These are phyloP conservation scores for Lamprotornis superbus DNA, from an alignment of 2,113 vertebrate genomes.

Conservation along the genomic window DNA sequence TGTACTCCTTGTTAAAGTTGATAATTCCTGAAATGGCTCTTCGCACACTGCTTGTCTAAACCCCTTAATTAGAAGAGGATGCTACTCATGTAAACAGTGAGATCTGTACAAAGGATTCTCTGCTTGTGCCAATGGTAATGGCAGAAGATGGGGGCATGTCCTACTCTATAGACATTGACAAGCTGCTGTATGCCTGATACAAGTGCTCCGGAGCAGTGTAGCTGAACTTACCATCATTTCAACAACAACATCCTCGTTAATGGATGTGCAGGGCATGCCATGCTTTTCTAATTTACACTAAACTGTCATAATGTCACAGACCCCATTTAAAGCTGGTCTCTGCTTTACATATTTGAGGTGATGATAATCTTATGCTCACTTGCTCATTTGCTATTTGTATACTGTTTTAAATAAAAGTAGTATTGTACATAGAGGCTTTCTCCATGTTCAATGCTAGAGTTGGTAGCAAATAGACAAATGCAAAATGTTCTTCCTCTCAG, in stretches of 20 bases:
- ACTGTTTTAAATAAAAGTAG: neutral
- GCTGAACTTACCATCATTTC: neutral
- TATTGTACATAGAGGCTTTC: neutral
- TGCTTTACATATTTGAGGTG: neutral
- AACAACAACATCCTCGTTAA: neutral
- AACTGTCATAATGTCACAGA: neutral
- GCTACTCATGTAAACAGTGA: neutral
- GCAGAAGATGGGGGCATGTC: neutral
- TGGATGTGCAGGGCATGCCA: fast-evolving
- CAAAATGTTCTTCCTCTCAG: neutral
- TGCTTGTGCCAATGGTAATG: neutral
- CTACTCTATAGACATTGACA: neutral
- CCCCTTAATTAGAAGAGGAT: neutral
- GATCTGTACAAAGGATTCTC: neutral
- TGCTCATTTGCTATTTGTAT: neutral
- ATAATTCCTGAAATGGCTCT: neutral
- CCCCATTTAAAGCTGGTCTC: neutral
- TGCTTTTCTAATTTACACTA: neutral
- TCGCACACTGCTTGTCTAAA: neutral
- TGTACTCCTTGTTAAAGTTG: neutral
- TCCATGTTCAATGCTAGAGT: neutral
- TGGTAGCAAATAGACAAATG: neutral
- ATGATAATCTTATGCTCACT: neutral
- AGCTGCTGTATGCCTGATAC: neutral
- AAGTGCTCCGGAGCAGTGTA: neutral